Percentiles rank a stretch among this genome's conserved stretches.
phyloP scores from a whole-genome alignment of 2,113 vertebrate genomes.

The Mus pahari region DNA sequence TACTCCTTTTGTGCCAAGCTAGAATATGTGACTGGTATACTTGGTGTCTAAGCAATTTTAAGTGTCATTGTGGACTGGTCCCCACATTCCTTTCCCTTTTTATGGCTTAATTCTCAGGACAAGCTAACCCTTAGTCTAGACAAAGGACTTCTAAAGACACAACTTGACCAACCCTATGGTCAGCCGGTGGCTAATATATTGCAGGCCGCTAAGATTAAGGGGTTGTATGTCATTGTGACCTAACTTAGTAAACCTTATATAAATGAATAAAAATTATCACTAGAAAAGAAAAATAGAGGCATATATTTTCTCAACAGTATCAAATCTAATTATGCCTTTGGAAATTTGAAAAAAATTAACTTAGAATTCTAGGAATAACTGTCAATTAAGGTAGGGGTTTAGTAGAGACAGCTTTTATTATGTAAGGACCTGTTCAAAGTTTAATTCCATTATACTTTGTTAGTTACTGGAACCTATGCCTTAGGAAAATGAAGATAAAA shows the following conservation, averaged over 20 bases:
- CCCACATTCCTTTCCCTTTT: neutral
- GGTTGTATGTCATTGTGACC: neutral
- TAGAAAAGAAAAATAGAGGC: neutral
- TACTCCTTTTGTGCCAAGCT: neutral
- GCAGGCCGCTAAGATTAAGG: neutral
- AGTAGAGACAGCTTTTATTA: neutral
- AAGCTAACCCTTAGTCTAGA: neutral
- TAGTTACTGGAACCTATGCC: neutral
- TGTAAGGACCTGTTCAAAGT: neutral
- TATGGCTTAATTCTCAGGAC: neutral
- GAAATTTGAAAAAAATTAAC: conserved; percentile 8
- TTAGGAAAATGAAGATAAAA: conserved; percentile 6
- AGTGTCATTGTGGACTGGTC: neutral
- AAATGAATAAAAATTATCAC: neutral
- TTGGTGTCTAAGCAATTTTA: neutral
- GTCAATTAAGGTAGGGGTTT: neutral
- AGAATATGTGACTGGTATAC: neutral
- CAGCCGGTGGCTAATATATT: neutral
- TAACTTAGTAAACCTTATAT: neutral
- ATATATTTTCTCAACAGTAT: neutral
- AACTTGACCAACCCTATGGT: neutral
- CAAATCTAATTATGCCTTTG: neutral
- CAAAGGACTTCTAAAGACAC: neutral
- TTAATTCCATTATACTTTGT: neutral
- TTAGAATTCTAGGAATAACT: conserved; percentile 4